Conservation (phyloP, 2,888 invertebrate genomes). For the Euclidia mi region DNA sequence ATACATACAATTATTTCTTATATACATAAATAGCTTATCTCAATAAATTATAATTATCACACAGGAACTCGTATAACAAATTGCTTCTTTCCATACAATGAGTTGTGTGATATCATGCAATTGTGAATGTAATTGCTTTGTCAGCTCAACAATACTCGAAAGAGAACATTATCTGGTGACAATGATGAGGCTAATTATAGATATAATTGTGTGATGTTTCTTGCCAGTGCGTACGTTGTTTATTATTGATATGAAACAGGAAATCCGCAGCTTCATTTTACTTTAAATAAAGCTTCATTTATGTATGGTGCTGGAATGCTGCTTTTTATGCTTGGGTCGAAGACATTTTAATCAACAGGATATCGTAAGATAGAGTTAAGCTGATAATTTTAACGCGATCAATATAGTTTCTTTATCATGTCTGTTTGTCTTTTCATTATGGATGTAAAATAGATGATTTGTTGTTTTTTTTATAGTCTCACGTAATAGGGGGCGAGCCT, state of each 20-base stretch:
- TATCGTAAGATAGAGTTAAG: no score
- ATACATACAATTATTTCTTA: slow-evolving; percentile 24
- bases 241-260: background rate
- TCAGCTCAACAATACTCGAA: slow-evolving; percentile 24
- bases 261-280: background rate
- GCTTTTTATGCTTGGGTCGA: no score
- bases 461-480: no score
- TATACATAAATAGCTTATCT: slow-evolving; percentile 16
- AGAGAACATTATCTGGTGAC: slow-evolving; percentile 28
- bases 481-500: no score
- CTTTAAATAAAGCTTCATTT: background rate
- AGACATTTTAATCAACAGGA: no score
- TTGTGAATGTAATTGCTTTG: slow-evolving; percentile 28
- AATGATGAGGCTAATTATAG: slow-evolving; percentile 29
- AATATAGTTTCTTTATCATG: no score
- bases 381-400: no score
- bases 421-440: no score
- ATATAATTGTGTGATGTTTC: slow-evolving; percentile 9
- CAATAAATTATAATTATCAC: slow-evolving; percentile 17
- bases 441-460: no score
- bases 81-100: slow-evolving; percentile 3
- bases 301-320: no score
- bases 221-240: background rate
- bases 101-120: slow-evolving; percentile 22
- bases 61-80: slow-evolving; percentile 17